Percentiles rank a stretch among this genome's conserved stretches.
Conservation (phyloP, 1,140 invertebrate species). For the Bombyx mori region DNA sequence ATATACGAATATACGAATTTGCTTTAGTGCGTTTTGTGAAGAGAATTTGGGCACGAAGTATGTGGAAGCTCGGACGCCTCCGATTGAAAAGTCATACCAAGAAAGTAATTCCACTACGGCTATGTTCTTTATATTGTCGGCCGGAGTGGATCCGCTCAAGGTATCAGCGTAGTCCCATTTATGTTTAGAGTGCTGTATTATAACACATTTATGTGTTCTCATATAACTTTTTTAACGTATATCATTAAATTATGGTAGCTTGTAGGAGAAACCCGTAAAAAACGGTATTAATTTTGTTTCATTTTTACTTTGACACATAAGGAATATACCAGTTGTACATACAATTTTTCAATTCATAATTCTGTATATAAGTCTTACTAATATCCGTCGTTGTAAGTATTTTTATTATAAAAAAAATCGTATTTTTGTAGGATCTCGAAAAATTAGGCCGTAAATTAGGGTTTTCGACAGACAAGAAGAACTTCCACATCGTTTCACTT, state of each 20-base stretch:
- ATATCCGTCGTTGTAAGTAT: no score
- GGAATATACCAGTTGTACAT: no score
- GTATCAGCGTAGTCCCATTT: conserved; percentile 14
- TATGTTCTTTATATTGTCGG: conserved; percentile 95
- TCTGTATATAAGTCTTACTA: no score
- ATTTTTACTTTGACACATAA: no score
- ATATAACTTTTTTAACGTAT: no score
- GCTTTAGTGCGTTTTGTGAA: conserved; percentile 75
- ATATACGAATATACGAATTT: not conserved
- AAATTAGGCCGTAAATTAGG: conserved; percentile 76
- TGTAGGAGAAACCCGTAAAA: no score
- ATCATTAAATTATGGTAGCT: no score
- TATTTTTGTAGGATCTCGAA: conserved; percentile 48
- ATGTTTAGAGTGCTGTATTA: not conserved
- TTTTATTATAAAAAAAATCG: no score
- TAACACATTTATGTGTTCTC: no score
- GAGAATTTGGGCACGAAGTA: conserved; percentile 91
- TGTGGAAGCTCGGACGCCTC: conserved; percentile 81
- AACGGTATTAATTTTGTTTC: no score
- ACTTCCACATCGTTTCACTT: conserved; percentile 94
- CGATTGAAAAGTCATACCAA: conserved; percentile 89
- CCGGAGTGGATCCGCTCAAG: conserved; percentile 94
- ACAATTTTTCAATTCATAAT: no score
- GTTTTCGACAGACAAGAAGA: conserved; percentile 85
- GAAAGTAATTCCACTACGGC: conserved; percentile 89